Base-by-base conservation (phyloP, 2,888 invertebrate species). In the Chesias legatella region DNA sequence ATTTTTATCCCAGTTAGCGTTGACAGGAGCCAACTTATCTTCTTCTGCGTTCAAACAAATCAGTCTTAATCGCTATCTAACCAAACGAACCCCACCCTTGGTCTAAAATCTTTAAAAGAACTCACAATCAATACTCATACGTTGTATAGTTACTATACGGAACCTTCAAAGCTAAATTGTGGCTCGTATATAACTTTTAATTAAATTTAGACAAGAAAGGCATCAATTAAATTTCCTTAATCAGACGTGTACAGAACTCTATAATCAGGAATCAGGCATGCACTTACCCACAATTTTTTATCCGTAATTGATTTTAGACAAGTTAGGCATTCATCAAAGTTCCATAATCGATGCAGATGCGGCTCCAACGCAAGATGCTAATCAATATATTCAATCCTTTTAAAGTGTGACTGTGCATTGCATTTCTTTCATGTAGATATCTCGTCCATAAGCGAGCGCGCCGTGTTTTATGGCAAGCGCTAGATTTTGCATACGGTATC, bases 401-500 rank as follows among this genome's bases (percentile, higher is more conserved):
- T 56, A 56, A 52, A 65, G 66, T 59, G 56, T 63, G 63, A 59
- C 63, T 53, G 56, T 52, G 51, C 57, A 54, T 50, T 52, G 60
- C 58, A 60, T 64, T 63, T 63, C 58, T 53, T 67, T 64, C 59
- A 55, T 58, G 59, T 57, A 51, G 55, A 61, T 61, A 57, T 57
- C 56, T 67, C 60, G 59, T 43, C 62, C 57, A 59, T 67, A 63
- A 55, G 58, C 51, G 60, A 63, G 51, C 51, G 53, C 51, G 51
- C 43, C 51, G 39, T 43, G 60, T 57, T 68, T 70, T 73, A 74
- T 70, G 68, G 64, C 56, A 56, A 62, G 53, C 60, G 60, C 60
- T 63, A 65, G 57, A 65, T 70, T 77, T 76, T 75, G 73, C 71
- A 75, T 77, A 66, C 58, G 58, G 54, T 66, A 61, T 70, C 58